Base-by-base conservation (phyloP, 2,797 vertebrate species). In the Bovichtus diacanthus region DNA sequence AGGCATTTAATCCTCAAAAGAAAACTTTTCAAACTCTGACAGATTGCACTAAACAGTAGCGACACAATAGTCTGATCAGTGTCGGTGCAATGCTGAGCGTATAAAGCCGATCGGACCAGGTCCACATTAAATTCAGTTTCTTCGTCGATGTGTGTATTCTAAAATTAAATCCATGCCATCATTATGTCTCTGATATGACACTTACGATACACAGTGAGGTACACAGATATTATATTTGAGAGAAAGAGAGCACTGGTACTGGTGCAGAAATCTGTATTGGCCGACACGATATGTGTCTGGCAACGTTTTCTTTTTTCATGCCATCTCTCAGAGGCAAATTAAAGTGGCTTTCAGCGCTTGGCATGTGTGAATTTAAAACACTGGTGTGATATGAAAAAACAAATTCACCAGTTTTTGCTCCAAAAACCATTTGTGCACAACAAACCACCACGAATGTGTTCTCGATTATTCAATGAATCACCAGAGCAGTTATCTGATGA, bases 301-400 rank as follows among this genome's bases (percentile, higher is more conserved):
- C 44, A 75, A 10, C 16, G 6, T 58, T 70, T 49, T 53, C 67
- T 58, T 62, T 31, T 53, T 83, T 59, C 80, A 60, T 78, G 58
- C 44, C 71, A 50, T 73, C 72, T 80, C 31, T 74, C 69, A 39
- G 58, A 74, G 46, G 54, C 36, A 77, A 76, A 82, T 36, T 81
- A 36, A 23, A 13, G 70, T 15, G 34, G 76, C 70, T 81, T 54
- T 80, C 66, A 75, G 69, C 21, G 56, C 51, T 61, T 83, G 81
- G 75, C 78, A 81, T 59, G 77, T 81, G 54, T 70, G 79, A 31
- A 74, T 70, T 70, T 81, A 58, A 46, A 49, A 81, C 76, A 44
- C 51, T 43, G 46, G 9, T 59, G 60, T 67, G 62, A 79, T 49
- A 19, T 21, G 23, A 55, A 54, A 78, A 80, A 71, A 74, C 83